Conservation (phyloP, 2,888 invertebrate genomes). For the Meghimatium bilineatum region DNA sequence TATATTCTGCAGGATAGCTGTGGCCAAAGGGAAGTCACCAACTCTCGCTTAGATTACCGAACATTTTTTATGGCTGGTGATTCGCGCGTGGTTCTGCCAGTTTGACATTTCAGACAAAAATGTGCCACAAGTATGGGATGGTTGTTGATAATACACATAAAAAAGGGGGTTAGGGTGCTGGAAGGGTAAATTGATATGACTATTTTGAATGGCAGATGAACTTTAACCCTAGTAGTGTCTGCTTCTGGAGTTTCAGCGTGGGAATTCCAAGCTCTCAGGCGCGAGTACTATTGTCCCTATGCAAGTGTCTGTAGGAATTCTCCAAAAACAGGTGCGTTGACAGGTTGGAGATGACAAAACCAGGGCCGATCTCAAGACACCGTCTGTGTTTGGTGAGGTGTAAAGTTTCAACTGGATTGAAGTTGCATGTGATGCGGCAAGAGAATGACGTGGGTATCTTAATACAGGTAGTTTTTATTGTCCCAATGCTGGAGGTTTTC, state of each 20-base stretch:
- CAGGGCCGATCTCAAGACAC: not conserved
- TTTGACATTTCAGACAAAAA: not conserved
- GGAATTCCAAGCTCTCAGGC: not conserved
- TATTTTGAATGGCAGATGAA: constrained; percentile 5
- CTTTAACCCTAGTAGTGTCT: constrained; percentile 1
- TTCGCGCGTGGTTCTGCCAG: not conserved
- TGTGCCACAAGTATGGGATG: not conserved
- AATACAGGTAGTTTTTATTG: too few relatives aligned
- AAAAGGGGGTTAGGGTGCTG: not conserved
- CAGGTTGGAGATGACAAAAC: not conserved
- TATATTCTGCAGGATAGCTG: too few relatives aligned
- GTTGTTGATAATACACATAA: too few relatives aligned
- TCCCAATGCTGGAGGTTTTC: too few relatives aligned
- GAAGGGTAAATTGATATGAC: not conserved
- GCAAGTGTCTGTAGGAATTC: not conserved
- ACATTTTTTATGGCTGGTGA: too few relatives aligned
- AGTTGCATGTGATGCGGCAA: too few relatives aligned
- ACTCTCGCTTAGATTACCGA: too few relatives aligned
- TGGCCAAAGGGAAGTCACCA: too few relatives aligned
- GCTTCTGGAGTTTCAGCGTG: not conserved
- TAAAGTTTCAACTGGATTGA: too few relatives aligned
- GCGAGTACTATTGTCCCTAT: not conserved
- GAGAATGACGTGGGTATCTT: too few relatives aligned
- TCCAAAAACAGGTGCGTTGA: not conserved
- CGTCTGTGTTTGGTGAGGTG: not conserved